Evolutionary conservation across 1,140 invertebrate species (phyloP), one percentile per base, ranked within the genome.

Genomic region (Drosophila pallidifrons): DNA sequence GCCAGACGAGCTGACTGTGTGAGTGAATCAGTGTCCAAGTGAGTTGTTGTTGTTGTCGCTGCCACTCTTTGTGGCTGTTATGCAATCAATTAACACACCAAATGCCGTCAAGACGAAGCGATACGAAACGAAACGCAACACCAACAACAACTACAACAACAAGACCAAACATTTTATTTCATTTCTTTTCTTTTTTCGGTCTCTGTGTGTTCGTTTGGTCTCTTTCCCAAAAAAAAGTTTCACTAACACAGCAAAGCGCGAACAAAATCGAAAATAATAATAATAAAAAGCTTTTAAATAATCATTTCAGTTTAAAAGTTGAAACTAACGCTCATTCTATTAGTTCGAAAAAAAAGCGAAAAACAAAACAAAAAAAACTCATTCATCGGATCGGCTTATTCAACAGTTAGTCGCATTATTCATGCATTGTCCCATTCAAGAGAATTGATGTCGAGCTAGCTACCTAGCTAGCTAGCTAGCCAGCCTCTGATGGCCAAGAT

Each of bases 21-120:
- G 67, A 32, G 25, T 43, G 13, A 60, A 30, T 67, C 51, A 57
- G 64, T 66, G 69, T 65, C 60, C 51, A 51, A 47, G 49, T 52
- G 28, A 57, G 55, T 60, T 67, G 54, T 60, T 67, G 52, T 64
- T 52, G 20, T 64, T 52, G 60, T 57, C 65, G 54, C 61, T 58
- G 64, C 43, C 65, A 59, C 67, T 70, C 72, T 75, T 63, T 77
- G 58, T 63, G 85, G 41, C 46, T 61, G 78, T 88, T 88, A 88
- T 88, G 85, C 77, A 88, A 88, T 89, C 81, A 88, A 88, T 88
- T 88, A 88, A 88, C 85, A 89, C 80, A 66, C 41, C 28, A 75
- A 88, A 82, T 54, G 30, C 55, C 61, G 15, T 55, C 46, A 67
- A 81, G 67, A 61, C 75, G 57, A 67, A 75, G 38, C 57, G 57